These are phyloP conservation scores for Caerostris darwini DNA, from an alignment of 1,140 invertebrate genomes.

Conservation along the genomic window DNA sequence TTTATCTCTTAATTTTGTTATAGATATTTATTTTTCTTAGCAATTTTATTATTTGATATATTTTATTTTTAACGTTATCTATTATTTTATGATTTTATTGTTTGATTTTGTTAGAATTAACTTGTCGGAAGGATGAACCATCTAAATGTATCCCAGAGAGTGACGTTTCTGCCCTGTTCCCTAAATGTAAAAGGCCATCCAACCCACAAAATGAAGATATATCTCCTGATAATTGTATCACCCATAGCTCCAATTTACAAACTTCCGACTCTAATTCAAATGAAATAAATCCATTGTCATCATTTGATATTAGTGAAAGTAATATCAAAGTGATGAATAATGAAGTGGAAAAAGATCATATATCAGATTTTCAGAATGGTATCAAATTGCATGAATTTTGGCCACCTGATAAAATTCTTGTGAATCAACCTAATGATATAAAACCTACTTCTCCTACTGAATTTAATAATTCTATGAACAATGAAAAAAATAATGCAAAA, in stretches of 20 bases:
- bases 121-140: not conserved
- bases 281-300: not conserved
- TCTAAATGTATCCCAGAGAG: not conserved
- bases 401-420: slow-evolving; percentile 19
- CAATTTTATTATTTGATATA: not conserved
- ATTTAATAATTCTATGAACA: not conserved
- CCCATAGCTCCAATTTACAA: not conserved
- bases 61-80: not conserved
- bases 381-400: slow-evolving; percentile 44
- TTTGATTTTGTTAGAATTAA: slow-evolving; percentile 46
- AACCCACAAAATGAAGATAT: not conserved
- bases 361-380: not conserved
- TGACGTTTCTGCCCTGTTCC: slow-evolving; percentile 26
- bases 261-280: not conserved
- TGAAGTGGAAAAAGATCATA: not conserved
- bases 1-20: not conserved
- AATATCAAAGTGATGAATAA: not conserved
- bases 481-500: not conserved
- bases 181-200: slow-evolving; percentile 45
- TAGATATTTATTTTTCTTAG: not conserved
- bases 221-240: not conserved
- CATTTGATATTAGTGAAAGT: not conserved
- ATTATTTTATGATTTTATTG: slow-evolving; percentile 41
- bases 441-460: not conserved
- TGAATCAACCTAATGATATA: not conserved